phyloP scores from a whole-genome alignment of 2,797 vertebrate species.

The Malacoraja senta region DNA sequence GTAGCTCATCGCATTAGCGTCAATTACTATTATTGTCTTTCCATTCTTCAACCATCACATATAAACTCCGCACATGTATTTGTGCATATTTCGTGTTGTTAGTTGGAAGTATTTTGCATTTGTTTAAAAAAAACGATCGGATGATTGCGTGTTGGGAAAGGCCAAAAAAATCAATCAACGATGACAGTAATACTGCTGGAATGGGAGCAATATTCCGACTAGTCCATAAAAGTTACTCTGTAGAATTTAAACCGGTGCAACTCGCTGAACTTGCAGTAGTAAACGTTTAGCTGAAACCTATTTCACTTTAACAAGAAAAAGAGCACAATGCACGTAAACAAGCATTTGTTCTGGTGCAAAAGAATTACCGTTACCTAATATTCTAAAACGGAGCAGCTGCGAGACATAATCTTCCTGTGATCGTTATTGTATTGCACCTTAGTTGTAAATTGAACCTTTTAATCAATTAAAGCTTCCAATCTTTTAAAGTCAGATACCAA shows the following conservation, averaged over 20 bases:
- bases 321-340: not conserved
- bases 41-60: not conserved
- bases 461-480: not conserved
- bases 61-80: not conserved
- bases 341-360: not conserved
- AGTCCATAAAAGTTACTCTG: conserved; percentile 19
- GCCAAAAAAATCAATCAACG: conserved; percentile 11
- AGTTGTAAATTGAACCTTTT: not conserved
- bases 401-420: not conserved
- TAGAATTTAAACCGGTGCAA: not conserved
- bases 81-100: not conserved
- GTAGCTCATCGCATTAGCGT: not conserved
- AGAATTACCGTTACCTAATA: not conserved
- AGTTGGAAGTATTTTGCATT: not conserved
- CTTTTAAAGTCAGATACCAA: not conserved
- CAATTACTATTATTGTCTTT: not conserved
- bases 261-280: not conserved
- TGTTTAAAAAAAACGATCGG: not conserved
- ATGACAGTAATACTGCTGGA: conserved; percentile 29
- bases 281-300: not conserved
- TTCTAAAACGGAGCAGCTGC: not conserved
- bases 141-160: not conserved
- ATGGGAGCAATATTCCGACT: not conserved
- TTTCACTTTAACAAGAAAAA: not conserved
- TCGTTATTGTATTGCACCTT: not conserved